Evolutionary conservation across 1,140 invertebrate species (phyloP).

Genomic region (Caenorhabditis elegans): WBcel235 BX284603.4:10078001-10078500

Average conservation of each 20-base stretch:
- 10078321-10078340: not conserved
- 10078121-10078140: not conserved
- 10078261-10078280: slow-evolving; percentile 3
- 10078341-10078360: slow-evolving; percentile 5
- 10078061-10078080: too few species aligned
- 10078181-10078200: not conserved
- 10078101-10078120: not conserved
- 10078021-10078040: too few species aligned
- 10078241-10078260: not conserved
- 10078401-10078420: not conserved
- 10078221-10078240: too few species aligned
- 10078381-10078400: not conserved
- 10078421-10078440: too few species aligned
- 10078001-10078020: too few species aligned
- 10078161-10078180: slow-evolving; percentile 26
- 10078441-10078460: too few species aligned
- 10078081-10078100: too few species aligned
- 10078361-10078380: not conserved
- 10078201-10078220: too few species aligned
- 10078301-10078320: not conserved
- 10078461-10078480: too few species aligned
- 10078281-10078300: not conserved
- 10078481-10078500: too few species aligned
- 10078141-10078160: too few species aligned
- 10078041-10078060: too few species aligned